A percentile compares a stretch with the other conserved stretches of the same genome.
These are phyloP conservation scores for Muscicapa adusta DNA, from an alignment of 2,113 vertebrate species.

Conservation along the genomic window DNA sequence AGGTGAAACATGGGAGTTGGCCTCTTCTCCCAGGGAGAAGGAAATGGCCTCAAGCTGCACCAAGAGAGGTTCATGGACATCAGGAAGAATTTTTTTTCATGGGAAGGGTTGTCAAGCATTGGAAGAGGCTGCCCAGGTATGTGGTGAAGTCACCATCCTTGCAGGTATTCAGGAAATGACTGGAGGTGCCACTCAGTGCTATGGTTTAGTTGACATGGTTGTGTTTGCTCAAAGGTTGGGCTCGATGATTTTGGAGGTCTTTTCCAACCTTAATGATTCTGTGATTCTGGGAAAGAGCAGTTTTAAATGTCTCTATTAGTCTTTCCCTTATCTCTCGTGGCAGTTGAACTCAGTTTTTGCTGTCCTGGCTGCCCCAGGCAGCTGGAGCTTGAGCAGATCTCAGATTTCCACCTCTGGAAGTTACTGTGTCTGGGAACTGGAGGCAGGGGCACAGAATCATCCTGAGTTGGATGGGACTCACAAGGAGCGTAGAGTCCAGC, in stretches of 20 bases:
- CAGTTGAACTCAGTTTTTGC: neutral
- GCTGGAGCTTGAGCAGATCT: neutral
- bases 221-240: neutral
- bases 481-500: neutral
- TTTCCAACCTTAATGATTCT: neutral
- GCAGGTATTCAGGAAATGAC: neutral
- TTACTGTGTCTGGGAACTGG: neutral
- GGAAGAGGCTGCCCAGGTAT: neutral
- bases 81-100: neutral
- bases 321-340: accelerated
- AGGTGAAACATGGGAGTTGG: neutral
- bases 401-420: neutral
- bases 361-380: neutral
- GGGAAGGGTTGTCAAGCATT: neutral
- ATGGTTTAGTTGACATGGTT: neutral
- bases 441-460: neutral
- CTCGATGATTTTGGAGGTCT: neutral
- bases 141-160: neutral
- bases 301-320: neutral
- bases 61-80: neutral
- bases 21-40: neutral
- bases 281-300: neutral
- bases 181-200: neutral
- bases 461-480: neutral
- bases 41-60: neutral